Evolutionary conservation across 2,113 vertebrate species (phyloP).

Genomic region (Pavo muticus): DNA sequence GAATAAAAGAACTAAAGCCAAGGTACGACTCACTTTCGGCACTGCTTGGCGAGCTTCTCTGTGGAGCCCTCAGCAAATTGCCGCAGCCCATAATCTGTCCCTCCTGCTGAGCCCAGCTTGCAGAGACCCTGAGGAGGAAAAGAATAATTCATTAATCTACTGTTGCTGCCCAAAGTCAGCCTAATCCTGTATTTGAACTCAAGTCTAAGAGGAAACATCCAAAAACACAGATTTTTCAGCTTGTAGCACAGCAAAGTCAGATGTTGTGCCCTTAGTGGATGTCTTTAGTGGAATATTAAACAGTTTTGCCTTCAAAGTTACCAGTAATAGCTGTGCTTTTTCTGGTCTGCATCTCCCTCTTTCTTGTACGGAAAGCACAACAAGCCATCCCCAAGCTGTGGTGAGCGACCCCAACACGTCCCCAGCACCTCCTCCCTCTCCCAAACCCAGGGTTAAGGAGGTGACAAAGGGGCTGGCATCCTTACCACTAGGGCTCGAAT

Average conservation of each 20-base stretch:
- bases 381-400: background rate
- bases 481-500: constrained; percentile 95
- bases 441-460: accelerated
- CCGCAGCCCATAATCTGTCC: constrained; percentile 92
- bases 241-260: background rate
- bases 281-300: background rate
- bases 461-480: background rate
- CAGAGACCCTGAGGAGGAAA: constrained; percentile 88
- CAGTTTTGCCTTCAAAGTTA: background rate
- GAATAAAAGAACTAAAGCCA: background rate
- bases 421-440: background rate
- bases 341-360: background rate
- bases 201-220: background rate
- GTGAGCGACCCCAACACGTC: background rate
- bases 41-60: constrained; percentile 96
- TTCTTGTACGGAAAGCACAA: background rate
- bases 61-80: constrained; percentile 98
- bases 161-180: background rate
- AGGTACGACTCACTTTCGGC: constrained; percentile 89
- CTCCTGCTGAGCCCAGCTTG: constrained; percentile 96
- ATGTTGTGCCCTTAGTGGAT: background rate
- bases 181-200: background rate
- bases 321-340: background rate
- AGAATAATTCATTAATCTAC: background rate
- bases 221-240: background rate